A percentile compares a stretch with the other conserved stretches of the same genome.
Evolutionary conservation across 2,888 invertebrate genomes (phyloP).

Genomic region (Ichneumon xanthorius): DNA sequence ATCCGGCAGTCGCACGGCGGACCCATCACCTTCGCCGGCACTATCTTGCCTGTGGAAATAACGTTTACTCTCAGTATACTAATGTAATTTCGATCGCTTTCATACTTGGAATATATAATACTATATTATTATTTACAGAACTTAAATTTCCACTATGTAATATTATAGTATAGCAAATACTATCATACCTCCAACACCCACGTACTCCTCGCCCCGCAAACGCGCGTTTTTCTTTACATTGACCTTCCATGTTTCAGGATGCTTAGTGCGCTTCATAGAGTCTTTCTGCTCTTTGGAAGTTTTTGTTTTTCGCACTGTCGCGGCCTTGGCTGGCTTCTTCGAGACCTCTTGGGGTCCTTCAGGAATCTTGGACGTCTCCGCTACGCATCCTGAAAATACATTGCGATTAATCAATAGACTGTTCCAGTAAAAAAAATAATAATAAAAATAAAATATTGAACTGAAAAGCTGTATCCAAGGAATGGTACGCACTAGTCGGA

Average conservation of each 20-base stretch:
- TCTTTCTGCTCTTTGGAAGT: constrained; percentile 53
- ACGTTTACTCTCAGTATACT: background rate
- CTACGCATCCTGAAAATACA: constrained; percentile 8
- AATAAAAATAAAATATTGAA: background rate
- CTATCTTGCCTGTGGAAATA: constrained; percentile 71
- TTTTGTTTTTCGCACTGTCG: constrained; percentile 43
- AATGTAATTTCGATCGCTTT: background rate
- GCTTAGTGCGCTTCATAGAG: constrained; percentile 70
- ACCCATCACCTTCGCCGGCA: constrained; percentile 77
- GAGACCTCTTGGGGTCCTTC: constrained; percentile 31
- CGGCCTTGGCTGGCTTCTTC: constrained; percentile 41
- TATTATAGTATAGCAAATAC: background rate
- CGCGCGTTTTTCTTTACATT: constrained; percentile 78
- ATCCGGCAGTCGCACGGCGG: constrained; percentile 77
- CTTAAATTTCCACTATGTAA: too few species aligned
- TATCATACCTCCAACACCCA: constrained; percentile 75
- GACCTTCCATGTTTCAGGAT: constrained; percentile 77
- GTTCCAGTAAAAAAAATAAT: background rate
- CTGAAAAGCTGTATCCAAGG: background rate
- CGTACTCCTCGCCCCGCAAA: constrained; percentile 74
- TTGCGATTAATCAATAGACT: background rate
- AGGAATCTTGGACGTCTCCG: constrained; percentile 12
- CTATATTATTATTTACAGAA: too few species aligned
- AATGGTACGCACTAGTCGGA: constrained; percentile 29
- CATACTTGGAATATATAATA: too few species aligned